Percentiles rank a stretch among this genome's conserved stretches.
These are phyloP conservation scores for Colinus virginianus DNA, from an alignment of 2,113 vertebrate genomes.

Conservation along the genomic window DNA sequence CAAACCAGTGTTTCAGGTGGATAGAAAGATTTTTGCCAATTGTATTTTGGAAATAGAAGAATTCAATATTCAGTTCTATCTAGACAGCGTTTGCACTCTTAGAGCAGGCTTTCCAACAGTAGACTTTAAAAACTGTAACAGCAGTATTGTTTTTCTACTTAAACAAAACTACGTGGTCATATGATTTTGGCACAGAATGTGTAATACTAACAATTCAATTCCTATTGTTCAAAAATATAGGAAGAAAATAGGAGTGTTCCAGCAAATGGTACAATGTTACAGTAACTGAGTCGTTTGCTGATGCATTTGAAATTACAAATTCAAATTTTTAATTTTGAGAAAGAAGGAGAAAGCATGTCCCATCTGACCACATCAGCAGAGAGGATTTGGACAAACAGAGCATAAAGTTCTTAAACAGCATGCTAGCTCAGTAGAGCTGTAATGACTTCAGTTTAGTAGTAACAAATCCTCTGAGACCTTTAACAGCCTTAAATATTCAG, in stretches of 20 bases:
- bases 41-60: neutral
- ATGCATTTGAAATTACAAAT: neutral
- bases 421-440: conserved; percentile 8
- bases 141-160: neutral
- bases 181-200: neutral
- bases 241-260: neutral
- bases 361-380: neutral
- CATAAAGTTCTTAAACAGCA: conserved; percentile 54
- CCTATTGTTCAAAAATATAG: neutral
- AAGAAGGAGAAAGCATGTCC: neutral
- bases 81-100: neutral
- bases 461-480: neutral
- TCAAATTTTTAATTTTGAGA: neutral
- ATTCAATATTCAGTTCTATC: neutral
- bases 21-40: neutral
- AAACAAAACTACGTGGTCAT: neutral
- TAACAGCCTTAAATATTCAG: conserved; percentile 8
- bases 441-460: conserved; percentile 9
- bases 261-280: accelerated
- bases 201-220: neutral
- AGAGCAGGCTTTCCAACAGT: neutral
- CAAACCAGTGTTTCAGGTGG: neutral
- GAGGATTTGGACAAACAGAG: conserved; percentile 55
- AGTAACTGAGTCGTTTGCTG: neutral
- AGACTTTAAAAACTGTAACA: neutral